Base-by-base conservation (phyloP, 2,797 vertebrate species). In the Scyliorhinus canicula region DNA sequence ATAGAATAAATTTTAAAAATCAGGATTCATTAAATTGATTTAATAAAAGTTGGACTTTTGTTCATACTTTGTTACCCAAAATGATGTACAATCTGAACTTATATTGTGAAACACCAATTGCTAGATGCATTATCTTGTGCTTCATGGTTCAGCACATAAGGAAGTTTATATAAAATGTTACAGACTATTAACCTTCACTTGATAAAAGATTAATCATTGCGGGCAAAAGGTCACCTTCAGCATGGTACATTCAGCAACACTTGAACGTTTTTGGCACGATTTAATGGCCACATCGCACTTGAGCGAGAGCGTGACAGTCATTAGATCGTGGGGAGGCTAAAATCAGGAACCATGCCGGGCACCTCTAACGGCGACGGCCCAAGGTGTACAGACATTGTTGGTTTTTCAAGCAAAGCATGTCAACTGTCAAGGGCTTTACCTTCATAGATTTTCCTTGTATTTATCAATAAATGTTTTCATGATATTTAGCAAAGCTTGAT, bases 121-220 rank as follows among this genome's bases (percentile, higher is more conserved):
- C 21, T 82, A 47, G 40, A 82, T 26, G 21, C 19, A 63, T 63
- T 40, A 40, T 40, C 16, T 86, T 63, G n/a, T 91, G 88, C n/a
- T 91, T 65, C 88, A 65, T 63, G 60, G n/a, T 44, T 91, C 57
- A 91, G 88, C 88, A 63, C 57, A n/a, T 40, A 4, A 26, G 35
- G n/a, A 91, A 65, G 21, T 65, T 91, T 65, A 60, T 21, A 24
- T 6, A 91, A 65, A 63, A 40, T 40, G n/a, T 44, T 44, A 65
- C n/a, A 44, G n/a, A 26, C 9, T 63, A 91, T 91, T 91, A 91
- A 63, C n/a, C 19, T 63, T 91, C 57, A 91, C 40, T 82, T 40
- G 88, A 63, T 63, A 63, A n/a, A 91, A 91, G 88, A 91, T 63
- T 91, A 91, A 63, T 91, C 4, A 31, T 65, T 47, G 35, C 60